Evolutionary conservation across 2,888 invertebrate genomes (phyloP), one percentile per base, ranked within the genome.

Genomic region (Monoplex corrugatus): DNA sequence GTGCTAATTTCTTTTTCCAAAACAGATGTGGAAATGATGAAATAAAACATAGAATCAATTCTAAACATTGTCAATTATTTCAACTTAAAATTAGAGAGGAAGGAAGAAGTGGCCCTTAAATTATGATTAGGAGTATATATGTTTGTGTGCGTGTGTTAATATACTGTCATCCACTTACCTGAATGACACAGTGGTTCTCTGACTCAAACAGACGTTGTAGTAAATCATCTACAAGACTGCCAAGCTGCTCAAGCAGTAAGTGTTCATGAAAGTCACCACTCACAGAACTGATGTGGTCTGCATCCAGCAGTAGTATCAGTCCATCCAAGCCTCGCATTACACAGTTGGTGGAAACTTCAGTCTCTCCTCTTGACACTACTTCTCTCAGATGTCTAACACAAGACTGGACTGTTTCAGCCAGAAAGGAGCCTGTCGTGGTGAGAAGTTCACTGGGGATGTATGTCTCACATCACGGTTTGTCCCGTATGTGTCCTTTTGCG

Each of bases 281-380:
- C 23, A 32, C 87, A 78, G 40, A 2, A 1, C 78, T 50, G n/a
- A 68, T 43, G 38, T 23, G 23, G 23, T 50, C 78, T 1, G 78
- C 72, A 38, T 78, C 43, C 1, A 87, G 75, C 87, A 78, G n/a
- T 28, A 78, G 68, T 23, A 87, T 32, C 68, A 87, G 78, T 19
- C 75, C 87, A 10, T 87, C 78, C 78, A 87, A 32, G 40, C 78
- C 87, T 13, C 50, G 75, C 75, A 87, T 32, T 35, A 87, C 78
- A 78, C 87, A 78, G 43, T 40, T 10, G 32, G 78, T 40, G 44
- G 87, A 78, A 10, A 87, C 78, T 0, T n/a, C 50, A 2, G 57
- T 35, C 28, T 78, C 50, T 2, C 87, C 78, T 35, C 38, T 8
- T 23, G 78, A 63, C 45, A 87, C 78, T 10, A 78, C 50, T 38